Conservation (phyloP, 1,140 invertebrate species). For the Drosophila grimshawi region DNA sequence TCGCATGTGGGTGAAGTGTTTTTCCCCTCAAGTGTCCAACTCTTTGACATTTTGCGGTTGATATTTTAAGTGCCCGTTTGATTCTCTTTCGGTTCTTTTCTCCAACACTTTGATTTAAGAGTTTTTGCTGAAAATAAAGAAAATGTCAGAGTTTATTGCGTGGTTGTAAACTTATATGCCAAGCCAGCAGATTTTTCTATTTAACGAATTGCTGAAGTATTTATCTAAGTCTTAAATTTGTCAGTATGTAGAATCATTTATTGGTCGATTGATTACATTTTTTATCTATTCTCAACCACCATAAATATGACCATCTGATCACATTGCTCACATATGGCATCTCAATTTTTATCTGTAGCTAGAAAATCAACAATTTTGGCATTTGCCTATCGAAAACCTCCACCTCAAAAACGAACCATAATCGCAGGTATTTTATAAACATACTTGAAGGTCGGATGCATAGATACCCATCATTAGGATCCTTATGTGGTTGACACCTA, state of each 20-base stretch:
- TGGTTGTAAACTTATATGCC: not conserved
- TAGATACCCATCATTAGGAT: conserved; percentile 62
- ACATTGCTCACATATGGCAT: not conserved
- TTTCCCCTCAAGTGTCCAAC: conserved; percentile 73
- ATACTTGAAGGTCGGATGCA: conserved; percentile 6
- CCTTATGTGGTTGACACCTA: conserved; percentile 75
- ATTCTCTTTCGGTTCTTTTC: not conserved
- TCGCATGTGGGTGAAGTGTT: conserved; percentile 62
- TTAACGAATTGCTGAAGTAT: not conserved
- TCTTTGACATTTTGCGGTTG: conserved; percentile 79
- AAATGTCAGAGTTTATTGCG: not conserved
- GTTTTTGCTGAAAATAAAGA: not conserved
- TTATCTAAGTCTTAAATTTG: not conserved
- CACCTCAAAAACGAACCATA: conserved; percentile 39
- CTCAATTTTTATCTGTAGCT: conserved; percentile 44
- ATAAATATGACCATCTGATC: conserved; percentile 6
- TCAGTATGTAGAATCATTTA: not conserved
- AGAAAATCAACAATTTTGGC: conserved; percentile 45
- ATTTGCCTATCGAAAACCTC: conserved; percentile 59
- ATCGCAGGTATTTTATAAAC: conserved; percentile 8
- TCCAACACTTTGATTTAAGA: conserved; percentile 2
- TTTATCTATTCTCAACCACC: not conserved
- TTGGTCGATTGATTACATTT: not conserved
- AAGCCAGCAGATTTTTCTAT: too few relatives aligned
- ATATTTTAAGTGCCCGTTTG: conserved; percentile 66